Conservation (phyloP, 2,797 vertebrate genomes). For the Discoglossus pictus region DNA sequence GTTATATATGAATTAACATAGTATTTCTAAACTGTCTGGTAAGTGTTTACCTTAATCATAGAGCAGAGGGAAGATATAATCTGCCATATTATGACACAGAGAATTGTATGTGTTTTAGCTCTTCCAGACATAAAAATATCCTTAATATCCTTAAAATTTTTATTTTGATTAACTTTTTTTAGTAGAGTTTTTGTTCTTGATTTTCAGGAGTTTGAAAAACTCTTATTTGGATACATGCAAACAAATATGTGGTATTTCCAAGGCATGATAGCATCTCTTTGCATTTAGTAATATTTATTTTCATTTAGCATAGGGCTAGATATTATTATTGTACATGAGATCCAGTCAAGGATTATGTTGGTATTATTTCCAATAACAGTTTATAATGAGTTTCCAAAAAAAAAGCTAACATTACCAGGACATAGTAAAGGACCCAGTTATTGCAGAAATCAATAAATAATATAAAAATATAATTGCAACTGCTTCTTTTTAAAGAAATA, state of each 20-base stretch:
- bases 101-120: slow-evolving; percentile 9
- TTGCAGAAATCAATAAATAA: too few relatives aligned
- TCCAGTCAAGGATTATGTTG: too few relatives aligned
- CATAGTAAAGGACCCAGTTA: too few relatives aligned
- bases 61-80: slow-evolving; percentile 2
- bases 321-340: too few relatives aligned
- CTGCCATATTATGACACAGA: slow-evolving; percentile 34
- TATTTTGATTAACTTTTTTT: not conserved
- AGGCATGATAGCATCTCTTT: slow-evolving; percentile 13
- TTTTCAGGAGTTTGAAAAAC: not conserved
- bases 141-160: not conserved
- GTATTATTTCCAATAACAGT: too few relatives aligned
- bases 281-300: slow-evolving; percentile 39
- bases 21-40: slow-evolving; percentile 5
- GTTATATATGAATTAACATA: slow-evolving; percentile 38
- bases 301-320: too few relatives aligned
- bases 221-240: not conserved
- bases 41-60: slow-evolving; percentile 8
- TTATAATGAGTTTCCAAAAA: too few relatives aligned
- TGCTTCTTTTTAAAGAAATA: too few relatives aligned
- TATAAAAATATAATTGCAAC: too few relatives aligned
- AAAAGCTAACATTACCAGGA: too few relatives aligned
- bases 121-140: not conserved
- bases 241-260: not conserved
- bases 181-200: not conserved